Percentiles rank a stretch among this genome's conserved stretches.
Conservation (phyloP, 2,797 vertebrate species). For the Labeo calbasu region DNA sequence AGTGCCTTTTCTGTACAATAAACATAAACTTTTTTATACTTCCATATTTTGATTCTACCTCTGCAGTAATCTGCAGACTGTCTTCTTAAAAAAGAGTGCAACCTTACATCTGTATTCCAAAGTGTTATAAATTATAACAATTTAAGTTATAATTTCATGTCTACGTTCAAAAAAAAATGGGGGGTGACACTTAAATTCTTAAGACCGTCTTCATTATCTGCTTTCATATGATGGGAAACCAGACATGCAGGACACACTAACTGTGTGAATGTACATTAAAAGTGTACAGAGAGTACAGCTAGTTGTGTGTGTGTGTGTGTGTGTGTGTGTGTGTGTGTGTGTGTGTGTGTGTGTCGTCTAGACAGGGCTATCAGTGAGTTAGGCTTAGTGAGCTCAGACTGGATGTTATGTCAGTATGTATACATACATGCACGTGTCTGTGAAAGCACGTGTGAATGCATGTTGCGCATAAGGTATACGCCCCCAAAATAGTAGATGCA, state of each 20-base stretch:
- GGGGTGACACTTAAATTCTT: not conserved
- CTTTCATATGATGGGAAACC: not conserved
- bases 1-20: too few species aligned
- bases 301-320: constrained; percentile 4
- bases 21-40: too few species aligned
- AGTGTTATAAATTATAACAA: too few species aligned
- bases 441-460: constrained; percentile 30
- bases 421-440: constrained; percentile 26
- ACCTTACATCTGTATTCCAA: too few species aligned
- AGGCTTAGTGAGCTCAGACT: too few species aligned
- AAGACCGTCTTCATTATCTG: not conserved
- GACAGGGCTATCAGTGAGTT: not conserved
- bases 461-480: not conserved
- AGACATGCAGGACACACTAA: not conserved
- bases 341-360: constrained; percentile 13
- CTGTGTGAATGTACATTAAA: not conserved
- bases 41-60: too few species aligned
- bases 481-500: not conserved
- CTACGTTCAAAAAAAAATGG: too few species aligned
- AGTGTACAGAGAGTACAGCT: not conserved
- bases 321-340: constrained; percentile 11
- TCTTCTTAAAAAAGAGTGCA: too few species aligned
- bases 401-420: constrained; percentile 40
- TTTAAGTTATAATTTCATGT: too few species aligned
- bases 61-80: too few species aligned